Percentiles rank a stretch among this genome's conserved stretches.
Evolutionary conservation across 2,888 invertebrate genomes (phyloP).

Genomic region (Habrosyne pyritoides): DNA sequence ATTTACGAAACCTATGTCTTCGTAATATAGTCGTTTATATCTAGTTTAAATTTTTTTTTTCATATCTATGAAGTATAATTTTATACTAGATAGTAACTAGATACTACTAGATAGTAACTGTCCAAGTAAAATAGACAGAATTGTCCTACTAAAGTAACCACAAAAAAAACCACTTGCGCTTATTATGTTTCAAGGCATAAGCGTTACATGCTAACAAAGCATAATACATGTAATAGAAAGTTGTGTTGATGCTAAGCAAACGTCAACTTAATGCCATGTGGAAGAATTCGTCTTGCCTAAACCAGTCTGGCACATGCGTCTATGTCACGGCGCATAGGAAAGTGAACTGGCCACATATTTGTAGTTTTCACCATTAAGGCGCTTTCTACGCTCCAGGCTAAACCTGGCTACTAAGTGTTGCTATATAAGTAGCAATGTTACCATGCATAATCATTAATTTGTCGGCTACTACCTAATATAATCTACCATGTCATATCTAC

Average conservation of each 20-base stretch:
- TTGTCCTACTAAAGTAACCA: too few relatives aligned
- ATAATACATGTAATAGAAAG: conserved; percentile 9
- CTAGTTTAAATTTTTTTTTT: too few relatives aligned
- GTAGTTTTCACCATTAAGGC: conserved; percentile 58
- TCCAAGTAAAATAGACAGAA: too few relatives aligned
- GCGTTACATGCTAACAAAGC: background rate
- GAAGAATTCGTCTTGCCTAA: conserved; percentile 41
- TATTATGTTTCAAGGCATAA: background rate
- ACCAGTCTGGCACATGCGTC: conserved; percentile 55
- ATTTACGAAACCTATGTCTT: too few relatives aligned
- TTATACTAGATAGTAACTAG: too few relatives aligned
- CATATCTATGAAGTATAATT: too few relatives aligned
- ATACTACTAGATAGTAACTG: too few relatives aligned
- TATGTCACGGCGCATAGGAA: conserved; percentile 50
- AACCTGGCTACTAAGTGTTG: conserved; percentile 7
- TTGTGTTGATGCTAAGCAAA: conserved; percentile 17
- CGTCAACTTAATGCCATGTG: conserved; percentile 25
- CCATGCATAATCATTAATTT: background rate
- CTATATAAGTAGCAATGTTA: background rate
- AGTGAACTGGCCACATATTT: conserved; percentile 68
- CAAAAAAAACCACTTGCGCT: background rate
- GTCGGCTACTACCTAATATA: background rate
- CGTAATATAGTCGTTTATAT: too few relatives aligned
- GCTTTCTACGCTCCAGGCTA: conserved; percentile 58
- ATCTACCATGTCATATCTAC: background rate